Conservation (phyloP, 2,888 invertebrate genomes). For the Aethes cnicana region DNA sequence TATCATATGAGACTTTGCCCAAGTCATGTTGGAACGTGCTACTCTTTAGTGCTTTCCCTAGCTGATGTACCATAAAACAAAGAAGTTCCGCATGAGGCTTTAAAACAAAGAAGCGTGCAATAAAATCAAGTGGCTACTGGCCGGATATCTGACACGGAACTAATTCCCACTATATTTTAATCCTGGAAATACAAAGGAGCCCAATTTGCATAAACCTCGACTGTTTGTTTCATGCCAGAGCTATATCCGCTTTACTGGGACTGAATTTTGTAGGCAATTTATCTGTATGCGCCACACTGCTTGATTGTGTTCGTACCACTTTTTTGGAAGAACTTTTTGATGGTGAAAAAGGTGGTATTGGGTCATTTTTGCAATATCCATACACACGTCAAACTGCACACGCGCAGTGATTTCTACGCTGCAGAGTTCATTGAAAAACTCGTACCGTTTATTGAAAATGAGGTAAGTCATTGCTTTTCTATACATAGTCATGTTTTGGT, state of each 20-base stretch:
- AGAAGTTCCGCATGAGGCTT: slow-evolving; percentile 46
- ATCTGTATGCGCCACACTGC: slow-evolving; percentile 61
- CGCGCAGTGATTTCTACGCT: no score
- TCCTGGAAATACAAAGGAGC: slow-evolving; percentile 79
- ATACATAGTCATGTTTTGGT: no score
- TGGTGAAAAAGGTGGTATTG: no score
- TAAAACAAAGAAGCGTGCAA: slow-evolving; percentile 61
- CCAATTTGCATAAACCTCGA: slow-evolving; percentile 81
- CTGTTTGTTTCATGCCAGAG: slow-evolving; percentile 78
- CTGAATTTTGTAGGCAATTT: slow-evolving; percentile 71
- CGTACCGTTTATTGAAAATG: no score
- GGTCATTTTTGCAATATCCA: no score
- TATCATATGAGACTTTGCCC: no score
- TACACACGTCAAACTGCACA: no score
- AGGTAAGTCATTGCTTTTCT: no score
- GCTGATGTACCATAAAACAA: slow-evolving; percentile 40
- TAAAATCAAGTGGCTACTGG: slow-evolving; percentile 65
- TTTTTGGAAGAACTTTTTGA: slow-evolving; percentile 22
- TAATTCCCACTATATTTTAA: slow-evolving; percentile 81
- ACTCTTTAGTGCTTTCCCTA: slow-evolving; percentile 13
- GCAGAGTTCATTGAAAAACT: no score
- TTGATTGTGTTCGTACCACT: slow-evolving; percentile 33
- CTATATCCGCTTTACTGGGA: slow-evolving; percentile 73
- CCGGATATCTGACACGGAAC: slow-evolving; percentile 78
- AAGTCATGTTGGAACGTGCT: no score